Evolutionary conservation across 2,888 invertebrate genomes (phyloP).

Genomic region (Rhopalosiphum nymphaeae): DNA sequence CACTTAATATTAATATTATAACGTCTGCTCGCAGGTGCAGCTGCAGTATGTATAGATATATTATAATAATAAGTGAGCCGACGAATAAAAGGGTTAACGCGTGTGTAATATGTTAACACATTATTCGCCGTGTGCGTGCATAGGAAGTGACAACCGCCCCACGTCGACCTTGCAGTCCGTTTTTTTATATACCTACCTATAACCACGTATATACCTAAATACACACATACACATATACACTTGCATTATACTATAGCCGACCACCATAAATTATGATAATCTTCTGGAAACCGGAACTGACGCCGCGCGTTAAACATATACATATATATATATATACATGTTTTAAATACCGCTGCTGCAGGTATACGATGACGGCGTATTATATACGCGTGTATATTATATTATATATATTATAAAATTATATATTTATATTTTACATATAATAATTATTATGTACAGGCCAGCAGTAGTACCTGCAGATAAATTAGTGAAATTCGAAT

Average conservation of each 20-base stretch:
- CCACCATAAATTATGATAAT: constrained; percentile 60
- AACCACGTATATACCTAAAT: neutral
- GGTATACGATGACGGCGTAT: neutral
- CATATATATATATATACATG: neutral
- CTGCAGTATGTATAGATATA: neutral
- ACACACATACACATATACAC: neutral
- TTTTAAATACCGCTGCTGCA: neutral
- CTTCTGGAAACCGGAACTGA: constrained; percentile 62
- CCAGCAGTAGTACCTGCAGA: neutral
- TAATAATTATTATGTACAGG: neutral
- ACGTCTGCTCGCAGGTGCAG: neutral
- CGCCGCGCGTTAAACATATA: neutral
- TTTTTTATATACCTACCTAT: neutral
- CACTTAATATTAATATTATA: neutral
- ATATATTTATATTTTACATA: neutral
- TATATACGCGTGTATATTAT: neutral
- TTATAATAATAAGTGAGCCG: neutral
- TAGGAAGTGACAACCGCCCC: constrained; percentile 1
- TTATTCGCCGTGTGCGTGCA: neutral
- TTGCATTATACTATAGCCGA: neutral
- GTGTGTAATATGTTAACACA: neutral
- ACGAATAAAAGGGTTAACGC: constrained; percentile 5
- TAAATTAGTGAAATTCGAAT: neutral
- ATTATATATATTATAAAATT: neutral
- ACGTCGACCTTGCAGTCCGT: neutral